Conservation (phyloP, 2,113 vertebrate genomes). For the Myotis yumanensis region DNA sequence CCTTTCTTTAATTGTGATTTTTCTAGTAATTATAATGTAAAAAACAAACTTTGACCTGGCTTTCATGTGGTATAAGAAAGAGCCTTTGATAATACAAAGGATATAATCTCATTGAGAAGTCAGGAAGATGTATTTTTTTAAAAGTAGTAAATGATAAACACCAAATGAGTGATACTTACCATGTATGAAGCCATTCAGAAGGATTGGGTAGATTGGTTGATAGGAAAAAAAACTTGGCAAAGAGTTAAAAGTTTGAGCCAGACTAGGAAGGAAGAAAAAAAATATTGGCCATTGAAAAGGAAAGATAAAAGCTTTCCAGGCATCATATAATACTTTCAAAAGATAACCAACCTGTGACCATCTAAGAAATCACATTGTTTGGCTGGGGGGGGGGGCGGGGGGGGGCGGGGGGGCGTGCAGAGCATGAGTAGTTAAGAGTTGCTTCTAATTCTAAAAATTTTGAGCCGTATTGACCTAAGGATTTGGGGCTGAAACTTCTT, state of each 20-base stretch:
- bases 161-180: not conserved
- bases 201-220: not conserved
- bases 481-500: not conserved
- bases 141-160: constrained; percentile 34
- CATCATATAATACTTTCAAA: not conserved
- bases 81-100: not conserved
- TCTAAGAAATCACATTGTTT: not conserved
- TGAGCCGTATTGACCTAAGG: not conserved
- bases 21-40: not conserved
- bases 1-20: not conserved
- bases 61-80: not conserved
- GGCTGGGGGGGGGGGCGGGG: no score
- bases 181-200: not conserved
- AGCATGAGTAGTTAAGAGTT: not conserved
- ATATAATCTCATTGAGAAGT: not conserved
- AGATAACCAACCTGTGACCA: not conserved
- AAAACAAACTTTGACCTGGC: not conserved
- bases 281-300: not conserved
- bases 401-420: no score
- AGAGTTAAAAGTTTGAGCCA: constrained; percentile 12
- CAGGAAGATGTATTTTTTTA: not conserved
- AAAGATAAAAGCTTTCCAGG: not conserved
- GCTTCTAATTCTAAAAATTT: constrained; percentile 13
- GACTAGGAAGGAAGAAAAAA: not conserved
- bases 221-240: not conserved